These are phyloP conservation scores for Lepilemur ruficaudatus DNA, from an alignment of 2,797 vertebrate genomes.

Conservation along the genomic window DNA sequence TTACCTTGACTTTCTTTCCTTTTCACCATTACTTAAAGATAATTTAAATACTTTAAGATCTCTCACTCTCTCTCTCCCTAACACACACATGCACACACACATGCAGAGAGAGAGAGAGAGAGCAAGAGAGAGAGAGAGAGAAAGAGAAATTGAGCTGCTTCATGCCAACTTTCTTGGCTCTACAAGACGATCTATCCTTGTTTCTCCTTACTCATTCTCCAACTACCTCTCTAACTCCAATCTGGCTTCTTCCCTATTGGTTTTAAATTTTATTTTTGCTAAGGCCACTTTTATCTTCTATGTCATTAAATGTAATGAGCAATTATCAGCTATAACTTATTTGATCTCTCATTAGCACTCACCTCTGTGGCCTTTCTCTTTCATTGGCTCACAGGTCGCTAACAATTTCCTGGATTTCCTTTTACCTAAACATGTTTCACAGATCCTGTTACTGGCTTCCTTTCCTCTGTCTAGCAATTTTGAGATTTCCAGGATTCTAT, in stretches of 20 bases:
- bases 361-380: not conserved
- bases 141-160: not conserved
- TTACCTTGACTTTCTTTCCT: not conserved
- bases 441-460: not conserved
- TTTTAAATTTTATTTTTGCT: conserved; percentile 1
- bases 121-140: not conserved
- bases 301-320: not conserved
- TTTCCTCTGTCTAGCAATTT: not conserved
- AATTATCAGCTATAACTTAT: not conserved
- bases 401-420: not conserved
- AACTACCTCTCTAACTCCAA: not conserved
- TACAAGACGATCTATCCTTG: not conserved
- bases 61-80: not conserved
- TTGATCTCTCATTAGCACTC: not conserved
- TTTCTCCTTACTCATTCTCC: not conserved
- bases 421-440: not conserved
- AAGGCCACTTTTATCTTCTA: not conserved
- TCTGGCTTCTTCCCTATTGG: not conserved
- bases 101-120: not conserved
- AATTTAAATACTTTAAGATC: conserved; percentile 1
- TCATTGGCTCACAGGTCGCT: not conserved
- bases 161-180: not conserved
- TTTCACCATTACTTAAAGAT: not conserved
- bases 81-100: not conserved
- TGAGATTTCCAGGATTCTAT: not conserved